Evolutionary conservation across 2,888 invertebrate genomes (phyloP).

Genomic region (Tetranychus truncatus): DNA sequence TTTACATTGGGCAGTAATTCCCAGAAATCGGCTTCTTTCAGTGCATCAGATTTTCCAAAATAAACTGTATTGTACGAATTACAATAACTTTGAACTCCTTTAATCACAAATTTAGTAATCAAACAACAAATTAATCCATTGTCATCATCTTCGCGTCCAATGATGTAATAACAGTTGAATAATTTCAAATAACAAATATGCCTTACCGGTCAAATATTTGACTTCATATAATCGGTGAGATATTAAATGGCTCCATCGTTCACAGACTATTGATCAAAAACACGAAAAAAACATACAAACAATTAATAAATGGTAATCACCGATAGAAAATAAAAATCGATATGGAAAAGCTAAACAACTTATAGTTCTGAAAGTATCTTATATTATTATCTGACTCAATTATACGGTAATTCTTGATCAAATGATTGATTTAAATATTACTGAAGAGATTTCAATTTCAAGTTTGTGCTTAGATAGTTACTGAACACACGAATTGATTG

Average conservation of each 20-base stretch:
- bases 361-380: too few species aligned
- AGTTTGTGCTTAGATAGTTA: too few species aligned
- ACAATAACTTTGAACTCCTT: neutral
- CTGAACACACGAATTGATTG: too few species aligned
- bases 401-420: too few species aligned
- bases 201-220: neutral
- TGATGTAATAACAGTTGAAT: neutral
- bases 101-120: neutral
- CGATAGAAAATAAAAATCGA: neutral
- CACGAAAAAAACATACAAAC: neutral
- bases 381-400: too few species aligned
- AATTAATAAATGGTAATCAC: neutral
- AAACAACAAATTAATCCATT: neutral
- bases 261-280: neutral
- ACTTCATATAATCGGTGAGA: neutral
- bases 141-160: neutral
- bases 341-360: neutral
- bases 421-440: too few species aligned
- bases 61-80: neutral
- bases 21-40: neutral
- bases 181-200: neutral
- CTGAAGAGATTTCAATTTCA: too few species aligned
- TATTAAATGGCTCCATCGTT: neutral
- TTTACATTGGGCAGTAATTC: neutral
- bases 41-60: neutral